Conservation (phyloP, 2,797 vertebrate genomes). For the Peromyscus aztecus region DNA sequence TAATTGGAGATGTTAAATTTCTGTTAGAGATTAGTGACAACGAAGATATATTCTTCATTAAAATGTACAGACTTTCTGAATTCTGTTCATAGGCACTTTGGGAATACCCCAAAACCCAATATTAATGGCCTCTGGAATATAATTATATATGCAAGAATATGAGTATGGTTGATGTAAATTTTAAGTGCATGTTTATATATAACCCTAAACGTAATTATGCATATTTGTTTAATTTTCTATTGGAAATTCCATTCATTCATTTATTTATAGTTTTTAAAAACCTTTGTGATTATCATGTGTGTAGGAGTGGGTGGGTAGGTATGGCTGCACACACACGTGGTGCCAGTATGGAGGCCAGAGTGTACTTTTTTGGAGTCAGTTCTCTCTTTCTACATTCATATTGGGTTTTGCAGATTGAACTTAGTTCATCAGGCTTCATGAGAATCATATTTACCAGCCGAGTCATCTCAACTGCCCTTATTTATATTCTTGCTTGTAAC, state of each 20-base stretch:
- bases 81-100: neutral
- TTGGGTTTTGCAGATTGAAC: neutral
- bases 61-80: neutral
- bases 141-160: neutral
- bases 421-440: neutral
- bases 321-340: no score
- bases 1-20: constrained; percentile 10
- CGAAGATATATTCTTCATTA: neutral
- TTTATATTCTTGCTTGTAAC: neutral
- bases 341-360: neutral
- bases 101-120: neutral
- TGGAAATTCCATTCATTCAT: constrained; percentile 6
- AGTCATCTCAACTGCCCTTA: neutral
- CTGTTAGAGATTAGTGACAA: neutral
- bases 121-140: neutral
- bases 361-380: no score
- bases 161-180: neutral
- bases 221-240: constrained; percentile 38
- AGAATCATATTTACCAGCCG: neutral
- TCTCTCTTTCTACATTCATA: neutral
- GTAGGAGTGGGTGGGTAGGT: no score
- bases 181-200: neutral
- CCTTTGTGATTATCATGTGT: neutral
- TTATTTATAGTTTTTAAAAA: constrained; percentile 7
- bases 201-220: neutral